phyloP scores from a whole-genome alignment of 2,797 vertebrate species.

The Malacoctenus gilli region DNA sequence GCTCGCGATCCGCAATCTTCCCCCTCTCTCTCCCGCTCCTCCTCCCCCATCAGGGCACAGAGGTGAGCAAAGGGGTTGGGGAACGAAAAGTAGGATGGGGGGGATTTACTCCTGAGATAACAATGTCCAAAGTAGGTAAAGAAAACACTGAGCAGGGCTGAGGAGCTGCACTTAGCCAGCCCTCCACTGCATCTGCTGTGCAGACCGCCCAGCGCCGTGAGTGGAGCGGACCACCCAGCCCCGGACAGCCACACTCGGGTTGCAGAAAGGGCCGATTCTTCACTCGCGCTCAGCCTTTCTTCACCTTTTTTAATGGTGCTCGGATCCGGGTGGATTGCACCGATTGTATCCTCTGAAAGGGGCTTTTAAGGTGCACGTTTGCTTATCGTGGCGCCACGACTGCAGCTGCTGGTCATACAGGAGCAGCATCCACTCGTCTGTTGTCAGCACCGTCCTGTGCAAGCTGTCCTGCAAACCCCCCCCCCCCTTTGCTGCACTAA shows the following conservation, averaged over 20 bases:
- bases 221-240: constrained; percentile 64
- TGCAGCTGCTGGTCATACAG: constrained; percentile 14
- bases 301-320: constrained; percentile 43
- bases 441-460: constrained; percentile 39
- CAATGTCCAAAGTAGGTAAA: constrained; percentile 65
- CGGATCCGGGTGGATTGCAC: constrained; percentile 49
- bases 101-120: constrained; percentile 72
- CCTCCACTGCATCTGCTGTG: constrained; percentile 28
- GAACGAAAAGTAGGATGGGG: constrained; percentile 37
- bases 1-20: constrained; percentile 50
- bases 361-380: constrained; percentile 52
- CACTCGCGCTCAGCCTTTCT: constrained; percentile 35
- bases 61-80: constrained; percentile 44
- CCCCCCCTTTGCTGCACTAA: constrained; percentile 42
- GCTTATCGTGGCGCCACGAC: background rate
- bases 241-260: constrained; percentile 28
- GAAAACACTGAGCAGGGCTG: constrained; percentile 68
- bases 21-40: constrained; percentile 29
- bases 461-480: constrained; percentile 24
- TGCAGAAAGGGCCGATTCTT: too few relatives aligned
- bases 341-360: constrained; percentile 48
- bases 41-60: constrained; percentile 26
- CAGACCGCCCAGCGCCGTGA: constrained; percentile 46
- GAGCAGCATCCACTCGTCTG: constrained; percentile 16
- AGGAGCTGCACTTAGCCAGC: constrained; percentile 59